phyloP scores from a whole-genome alignment of 1,140 invertebrate genomes.

The Melitaea cinxia region DNA sequence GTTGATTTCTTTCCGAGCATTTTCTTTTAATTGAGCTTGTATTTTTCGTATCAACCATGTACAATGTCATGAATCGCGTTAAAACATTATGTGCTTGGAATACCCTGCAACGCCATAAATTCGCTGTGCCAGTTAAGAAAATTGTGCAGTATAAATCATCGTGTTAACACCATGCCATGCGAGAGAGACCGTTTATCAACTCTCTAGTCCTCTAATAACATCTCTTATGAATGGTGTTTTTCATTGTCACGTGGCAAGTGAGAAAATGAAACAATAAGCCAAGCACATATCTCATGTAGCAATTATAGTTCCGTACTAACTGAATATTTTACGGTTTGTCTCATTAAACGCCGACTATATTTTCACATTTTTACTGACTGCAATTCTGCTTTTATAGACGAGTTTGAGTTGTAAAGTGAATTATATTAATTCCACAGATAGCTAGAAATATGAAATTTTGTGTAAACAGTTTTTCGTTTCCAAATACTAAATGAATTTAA shows the following conservation, averaged over 20 bases:
- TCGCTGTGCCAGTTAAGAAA: conserved; percentile 68
- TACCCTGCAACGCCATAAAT: conserved; percentile 53
- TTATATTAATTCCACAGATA: too few species aligned
- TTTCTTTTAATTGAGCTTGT: conserved; percentile 8
- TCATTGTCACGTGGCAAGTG: conserved; percentile 29
- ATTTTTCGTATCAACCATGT: conserved; percentile 21
- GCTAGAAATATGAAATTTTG: too few species aligned
- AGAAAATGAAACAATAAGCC: conserved; percentile 15
- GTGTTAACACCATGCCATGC: conserved; percentile 58
- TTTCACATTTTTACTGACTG: too few species aligned
- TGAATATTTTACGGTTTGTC: background rate
- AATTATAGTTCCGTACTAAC: background rate
- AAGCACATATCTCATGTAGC: background rate
- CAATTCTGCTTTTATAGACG: too few species aligned
- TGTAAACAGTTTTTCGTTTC: too few species aligned
- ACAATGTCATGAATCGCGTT: conserved; percentile 36
- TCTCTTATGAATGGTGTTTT: conserved; percentile 56
- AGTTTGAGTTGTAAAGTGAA: too few species aligned
- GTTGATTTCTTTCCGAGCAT: background rate
- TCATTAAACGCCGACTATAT: background rate
- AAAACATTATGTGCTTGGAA: conserved; percentile 42
- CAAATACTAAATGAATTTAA: too few species aligned
- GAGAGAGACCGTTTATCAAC: conserved; percentile 62
- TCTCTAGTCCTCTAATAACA: conserved; percentile 60
- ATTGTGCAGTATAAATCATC: conserved; percentile 67